Conservation (phyloP, 2,888 invertebrate genomes). For the Thecocarcelia acutangulata region DNA sequence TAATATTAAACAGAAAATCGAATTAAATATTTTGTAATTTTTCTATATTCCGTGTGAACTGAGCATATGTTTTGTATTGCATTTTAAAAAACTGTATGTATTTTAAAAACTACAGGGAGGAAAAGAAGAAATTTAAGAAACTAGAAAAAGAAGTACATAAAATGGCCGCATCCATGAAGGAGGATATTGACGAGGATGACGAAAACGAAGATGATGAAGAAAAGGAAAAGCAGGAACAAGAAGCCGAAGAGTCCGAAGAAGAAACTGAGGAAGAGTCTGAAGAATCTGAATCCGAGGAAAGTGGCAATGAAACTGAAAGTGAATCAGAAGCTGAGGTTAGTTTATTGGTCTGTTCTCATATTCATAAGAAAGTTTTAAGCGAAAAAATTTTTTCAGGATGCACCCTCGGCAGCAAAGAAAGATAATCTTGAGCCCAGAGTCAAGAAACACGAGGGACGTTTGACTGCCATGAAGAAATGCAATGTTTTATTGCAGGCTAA, state of each 20-base stretch:
- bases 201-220: constrained; percentile 85
- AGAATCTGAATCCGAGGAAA: constrained; percentile 86
- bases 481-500: constrained; percentile 93
- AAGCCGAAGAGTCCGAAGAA: constrained; percentile 77
- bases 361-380: background rate
- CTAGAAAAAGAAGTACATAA: constrained; percentile 94
- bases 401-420: constrained; percentile 86
- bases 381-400: constrained; percentile 84
- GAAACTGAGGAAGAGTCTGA: constrained; percentile 82
- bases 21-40: too few species aligned
- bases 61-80: background rate
- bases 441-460: constrained; percentile 89
- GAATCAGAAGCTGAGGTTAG: constrained; percentile 86
- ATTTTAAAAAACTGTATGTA: too few species aligned
- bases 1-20: too few species aligned
- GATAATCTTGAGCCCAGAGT: constrained; percentile 85
- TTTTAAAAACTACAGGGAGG: constrained; percentile 83
- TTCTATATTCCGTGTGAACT: background rate
- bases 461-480: constrained; percentile 92
- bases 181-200: constrained; percentile 87
- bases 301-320: constrained; percentile 77
- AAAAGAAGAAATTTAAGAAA: constrained; percentile 90
- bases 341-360: constrained; percentile 1
- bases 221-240: constrained; percentile 80
- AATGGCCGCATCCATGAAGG: constrained; percentile 94